Base-by-base conservation (phyloP, 92 coral and sea anemone species). In the Epizoanthus rinbou region DNA sequence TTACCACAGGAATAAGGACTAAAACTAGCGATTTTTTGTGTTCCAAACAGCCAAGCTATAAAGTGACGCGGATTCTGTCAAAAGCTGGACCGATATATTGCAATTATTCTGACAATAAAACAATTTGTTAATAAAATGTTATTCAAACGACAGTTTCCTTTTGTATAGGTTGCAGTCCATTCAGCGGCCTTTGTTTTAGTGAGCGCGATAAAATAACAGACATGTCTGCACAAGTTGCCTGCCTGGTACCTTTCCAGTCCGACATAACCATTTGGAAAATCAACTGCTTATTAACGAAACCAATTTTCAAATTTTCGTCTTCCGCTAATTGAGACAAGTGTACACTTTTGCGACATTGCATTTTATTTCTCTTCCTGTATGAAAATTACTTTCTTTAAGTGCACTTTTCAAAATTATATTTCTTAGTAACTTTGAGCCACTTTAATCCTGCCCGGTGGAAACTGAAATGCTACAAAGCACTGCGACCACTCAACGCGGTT, bases 71-170 rank as follows among this genome's bases (percentile, higher is more conserved):
- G 70, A 35, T 41, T 21, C 57, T 78, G 59, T 63, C 23, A 78
- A 41, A 54, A 69, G 43, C 60, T 41, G 43, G 45, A 57, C 71
- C 57, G 82, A 78, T 37, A 35, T 39, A 60, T 78, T 60, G 22
- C 82, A 62, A 62, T 0, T 37, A 69, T 11, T 78, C 19, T 41
- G 62, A 75, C 54, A 50, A 50, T 9, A 11, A 75, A 58, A 57
- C 68, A 75, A 78, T 78, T 62, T 62, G 41, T 39, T 57, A 78
- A 60, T 39, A 21, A 39, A 43, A 78, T 78, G 72, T 60, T 57
- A 56, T 57, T 56, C 10, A 14, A 25, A 56, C 33, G 14, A 18
- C 35, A 8, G 31, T 75, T 57, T 35, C 18, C 54, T 21, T 60
- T 41, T 78, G 65, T 78, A 39, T 37, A 35, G 33, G 23, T 18